Conservation (phyloP, 35 echinoderm and acorn worm genomes). For the Heliocidaris erythrogramma region DNA sequence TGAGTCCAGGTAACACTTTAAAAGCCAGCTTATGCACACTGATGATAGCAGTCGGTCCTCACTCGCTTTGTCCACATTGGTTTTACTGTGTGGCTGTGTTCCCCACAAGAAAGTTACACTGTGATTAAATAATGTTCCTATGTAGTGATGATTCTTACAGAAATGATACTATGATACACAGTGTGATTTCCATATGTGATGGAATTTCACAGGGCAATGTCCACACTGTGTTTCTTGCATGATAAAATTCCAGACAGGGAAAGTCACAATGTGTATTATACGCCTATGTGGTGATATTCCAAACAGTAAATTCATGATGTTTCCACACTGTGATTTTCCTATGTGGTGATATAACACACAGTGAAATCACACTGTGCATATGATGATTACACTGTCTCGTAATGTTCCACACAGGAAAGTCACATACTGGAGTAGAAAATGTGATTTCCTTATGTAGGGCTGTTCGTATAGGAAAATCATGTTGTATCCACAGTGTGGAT, state of each 20-base stretch:
- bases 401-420: not conserved
- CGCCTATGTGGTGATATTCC: not conserved
- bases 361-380: not conserved
- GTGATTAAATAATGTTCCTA: not conserved
- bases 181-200: not conserved
- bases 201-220: not conserved
- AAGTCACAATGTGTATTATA: not conserved
- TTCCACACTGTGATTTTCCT: not conserved
- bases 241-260: not conserved
- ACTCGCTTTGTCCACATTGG: not conserved
- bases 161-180: not conserved
- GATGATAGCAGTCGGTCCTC: not conserved
- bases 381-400: not conserved
- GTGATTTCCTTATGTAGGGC: not conserved
- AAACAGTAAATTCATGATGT: not conserved
- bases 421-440: not conserved
- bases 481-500: not conserved
- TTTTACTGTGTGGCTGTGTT: not conserved
- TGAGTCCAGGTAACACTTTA: slow-evolving; percentile 79
- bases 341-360: not conserved
- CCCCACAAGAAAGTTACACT: not conserved
- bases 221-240: not conserved
- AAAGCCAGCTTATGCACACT: slow-evolving; percentile 8
- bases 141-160: too few relatives aligned
- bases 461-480: not conserved